Conservation (phyloP, 2,888 invertebrate genomes). For the Meteorus colon region DNA sequence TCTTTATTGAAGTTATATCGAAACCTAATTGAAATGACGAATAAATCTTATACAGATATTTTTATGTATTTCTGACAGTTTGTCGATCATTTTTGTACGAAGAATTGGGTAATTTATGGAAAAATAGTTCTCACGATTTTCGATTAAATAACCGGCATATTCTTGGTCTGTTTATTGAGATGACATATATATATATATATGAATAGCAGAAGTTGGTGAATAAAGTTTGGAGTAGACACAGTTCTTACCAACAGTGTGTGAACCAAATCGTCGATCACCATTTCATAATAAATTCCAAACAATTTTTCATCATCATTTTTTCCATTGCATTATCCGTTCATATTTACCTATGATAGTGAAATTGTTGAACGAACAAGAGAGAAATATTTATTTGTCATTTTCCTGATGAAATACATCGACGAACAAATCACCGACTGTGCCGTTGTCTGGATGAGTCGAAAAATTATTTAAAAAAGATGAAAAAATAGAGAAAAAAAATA, state of each 20-base stretch:
- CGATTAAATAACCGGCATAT: too few species aligned
- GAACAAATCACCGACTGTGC: slow-evolving; percentile 53
- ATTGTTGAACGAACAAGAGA: slow-evolving; percentile 28
- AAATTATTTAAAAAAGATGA: slow-evolving; percentile 5
- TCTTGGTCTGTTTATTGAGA: too few species aligned
- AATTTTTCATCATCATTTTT: not conserved
- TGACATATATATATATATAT: too few species aligned
- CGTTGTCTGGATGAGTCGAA: slow-evolving; percentile 51
- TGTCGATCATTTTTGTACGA: too few species aligned
- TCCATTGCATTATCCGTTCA: not conserved
- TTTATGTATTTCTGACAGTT: too few species aligned
- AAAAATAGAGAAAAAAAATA: not conserved
- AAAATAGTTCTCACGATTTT: too few species aligned
- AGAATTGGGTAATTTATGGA: too few species aligned
- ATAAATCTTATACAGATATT: too few species aligned
- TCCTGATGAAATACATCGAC: slow-evolving; percentile 59
- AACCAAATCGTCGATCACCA: slow-evolving; percentile 34
- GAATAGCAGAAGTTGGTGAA: too few species aligned
- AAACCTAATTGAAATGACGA: not conserved
- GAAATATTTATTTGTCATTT: slow-evolving; percentile 13
- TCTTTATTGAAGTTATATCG: too few species aligned
- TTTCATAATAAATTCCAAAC: slow-evolving; percentile 13
- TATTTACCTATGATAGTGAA: not conserved
- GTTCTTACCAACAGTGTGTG: too few species aligned
- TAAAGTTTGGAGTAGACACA: too few species aligned